Percentiles rank a stretch among this genome's conserved stretches.
Evolutionary conservation across 2,888 invertebrate genomes (phyloP).

Genomic region (Microctonus brassicae): DNA sequence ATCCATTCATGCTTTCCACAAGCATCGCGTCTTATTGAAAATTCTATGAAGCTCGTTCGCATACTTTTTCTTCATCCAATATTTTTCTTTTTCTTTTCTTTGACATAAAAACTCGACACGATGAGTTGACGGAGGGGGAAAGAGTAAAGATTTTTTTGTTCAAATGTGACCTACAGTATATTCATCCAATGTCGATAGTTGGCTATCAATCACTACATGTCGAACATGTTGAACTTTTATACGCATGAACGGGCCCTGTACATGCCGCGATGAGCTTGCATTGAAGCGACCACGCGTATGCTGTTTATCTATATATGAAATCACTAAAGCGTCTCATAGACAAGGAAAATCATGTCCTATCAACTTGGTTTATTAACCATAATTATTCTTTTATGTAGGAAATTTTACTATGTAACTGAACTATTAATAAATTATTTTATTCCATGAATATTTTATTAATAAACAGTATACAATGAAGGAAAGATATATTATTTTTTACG

Average conservation of each 20-base stretch:
- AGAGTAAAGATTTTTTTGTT: background rate
- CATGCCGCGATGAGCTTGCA: slow-evolving; percentile 4
- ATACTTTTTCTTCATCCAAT: slow-evolving; percentile 49
- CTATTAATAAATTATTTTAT: too few relatives aligned
- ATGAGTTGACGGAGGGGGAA: background rate
- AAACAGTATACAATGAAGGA: too few relatives aligned
- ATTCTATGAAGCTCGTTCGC: slow-evolving; percentile 60
- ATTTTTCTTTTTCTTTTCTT: slow-evolving; percentile 46
- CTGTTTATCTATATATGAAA: background rate
- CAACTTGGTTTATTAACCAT: too few relatives aligned
- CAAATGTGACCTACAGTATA: background rate
- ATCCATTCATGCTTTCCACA: slow-evolving; percentile 25
- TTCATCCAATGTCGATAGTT: slow-evolving; percentile 43
- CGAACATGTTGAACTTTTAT: slow-evolving; percentile 40
- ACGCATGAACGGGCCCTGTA: slow-evolving; percentile 36
- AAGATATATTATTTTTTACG: too few relatives aligned
- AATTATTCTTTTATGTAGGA: too few relatives aligned
- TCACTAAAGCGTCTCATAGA: too few relatives aligned
- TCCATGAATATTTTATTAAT: too few relatives aligned
- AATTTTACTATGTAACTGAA: too few relatives aligned
- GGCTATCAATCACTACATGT: slow-evolving; percentile 59
- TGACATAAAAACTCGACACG: too few relatives aligned
- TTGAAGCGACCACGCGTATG: background rate
- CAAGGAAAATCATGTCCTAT: too few relatives aligned
- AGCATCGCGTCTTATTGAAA: slow-evolving; percentile 59